phyloP scores from a whole-genome alignment of 2,888 invertebrate genomes.

The Trichacis sp. region DNA sequence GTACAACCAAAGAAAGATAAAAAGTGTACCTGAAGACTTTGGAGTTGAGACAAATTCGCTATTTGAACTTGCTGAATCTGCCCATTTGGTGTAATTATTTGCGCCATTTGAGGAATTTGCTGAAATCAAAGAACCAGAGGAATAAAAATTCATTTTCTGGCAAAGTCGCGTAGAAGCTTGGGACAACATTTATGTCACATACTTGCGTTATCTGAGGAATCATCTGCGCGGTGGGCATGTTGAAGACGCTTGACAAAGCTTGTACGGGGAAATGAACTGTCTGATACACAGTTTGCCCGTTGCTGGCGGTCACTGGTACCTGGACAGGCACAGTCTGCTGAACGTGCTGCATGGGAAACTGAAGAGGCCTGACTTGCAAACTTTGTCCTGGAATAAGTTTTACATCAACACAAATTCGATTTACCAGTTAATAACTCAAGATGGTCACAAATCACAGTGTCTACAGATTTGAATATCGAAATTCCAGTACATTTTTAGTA shows the following conservation, averaged over 20 bases:
- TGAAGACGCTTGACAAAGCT: constrained; percentile 75
- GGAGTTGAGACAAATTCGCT: constrained; percentile 73
- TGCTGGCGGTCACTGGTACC: constrained; percentile 84
- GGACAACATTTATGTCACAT: constrained; percentile 16
- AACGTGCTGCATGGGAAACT: constrained; percentile 77
- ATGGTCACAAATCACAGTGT: no score
- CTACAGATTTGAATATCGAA: no score
- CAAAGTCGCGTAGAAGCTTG: no score
- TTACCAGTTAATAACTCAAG: no score
- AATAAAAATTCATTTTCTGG: constrained; percentile 6
- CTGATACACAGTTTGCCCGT: constrained; percentile 95
- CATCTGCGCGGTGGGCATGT: constrained; percentile 78
- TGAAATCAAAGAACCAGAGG: constrained; percentile 59
- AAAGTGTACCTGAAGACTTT: constrained; percentile 62
- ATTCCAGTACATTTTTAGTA: no score
- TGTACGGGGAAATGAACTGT: constrained; percentile 95
- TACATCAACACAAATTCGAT: no score
- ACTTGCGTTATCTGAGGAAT: constrained; percentile 87
- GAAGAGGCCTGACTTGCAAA: constrained; percentile 78
- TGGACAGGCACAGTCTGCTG: constrained; percentile 89
- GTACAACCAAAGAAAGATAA: no score
- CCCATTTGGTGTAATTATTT: constrained; percentile 88
- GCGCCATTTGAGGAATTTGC: constrained; percentile 80
- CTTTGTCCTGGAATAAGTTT: constrained; percentile 74
- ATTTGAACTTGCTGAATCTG: constrained; percentile 92